Conservation (phyloP, 2,888 invertebrate genomes). For the Pristionchus entomophagus region DNA sequence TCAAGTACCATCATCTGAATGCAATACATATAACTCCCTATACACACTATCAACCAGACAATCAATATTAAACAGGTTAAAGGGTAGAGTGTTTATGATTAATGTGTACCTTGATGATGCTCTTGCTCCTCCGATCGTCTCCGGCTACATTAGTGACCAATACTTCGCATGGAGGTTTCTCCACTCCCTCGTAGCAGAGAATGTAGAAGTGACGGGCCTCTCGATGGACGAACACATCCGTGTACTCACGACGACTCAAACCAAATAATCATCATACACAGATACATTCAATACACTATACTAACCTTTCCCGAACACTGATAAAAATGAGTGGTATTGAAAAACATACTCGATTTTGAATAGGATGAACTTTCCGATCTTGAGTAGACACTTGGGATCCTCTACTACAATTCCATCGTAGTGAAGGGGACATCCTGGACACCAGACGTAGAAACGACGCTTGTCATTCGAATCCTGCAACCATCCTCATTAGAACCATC, state of each 20-base stretch:
- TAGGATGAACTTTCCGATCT: conserved; percentile 20
- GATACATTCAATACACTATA: too few relatives aligned
- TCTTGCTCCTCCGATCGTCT: conserved; percentile 12
- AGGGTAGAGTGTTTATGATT: too few relatives aligned
- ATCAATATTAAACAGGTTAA: neutral
- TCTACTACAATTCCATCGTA: conserved; percentile 19
- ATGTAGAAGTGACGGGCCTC: conserved; percentile 34
- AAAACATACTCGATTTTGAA: conserved; percentile 2
- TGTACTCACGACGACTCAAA: conserved; percentile 23
- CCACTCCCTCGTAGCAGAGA: conserved; percentile 19
- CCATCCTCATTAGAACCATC: too few relatives aligned
- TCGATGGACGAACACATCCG: conserved; percentile 25
- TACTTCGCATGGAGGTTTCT: neutral
- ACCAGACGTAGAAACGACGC: conserved; percentile 30
- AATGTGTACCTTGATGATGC: neutral
- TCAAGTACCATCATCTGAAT: conserved; percentile 16
- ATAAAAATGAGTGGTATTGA: neutral
- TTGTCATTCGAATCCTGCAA: conserved; percentile 13
- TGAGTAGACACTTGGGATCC: conserved; percentile 8
- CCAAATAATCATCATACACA: too few relatives aligned
- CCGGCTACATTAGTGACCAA: conserved; percentile 20
- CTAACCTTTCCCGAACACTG: too few relatives aligned
- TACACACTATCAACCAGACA: too few relatives aligned
- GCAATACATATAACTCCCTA: too few relatives aligned
- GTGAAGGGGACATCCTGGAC: conserved; percentile 13